A percentile compares a stretch with the other conserved stretches of the same genome.
phyloP scores from a whole-genome alignment of 2,797 vertebrate genomes.

The Crenichthys baileyi region DNA sequence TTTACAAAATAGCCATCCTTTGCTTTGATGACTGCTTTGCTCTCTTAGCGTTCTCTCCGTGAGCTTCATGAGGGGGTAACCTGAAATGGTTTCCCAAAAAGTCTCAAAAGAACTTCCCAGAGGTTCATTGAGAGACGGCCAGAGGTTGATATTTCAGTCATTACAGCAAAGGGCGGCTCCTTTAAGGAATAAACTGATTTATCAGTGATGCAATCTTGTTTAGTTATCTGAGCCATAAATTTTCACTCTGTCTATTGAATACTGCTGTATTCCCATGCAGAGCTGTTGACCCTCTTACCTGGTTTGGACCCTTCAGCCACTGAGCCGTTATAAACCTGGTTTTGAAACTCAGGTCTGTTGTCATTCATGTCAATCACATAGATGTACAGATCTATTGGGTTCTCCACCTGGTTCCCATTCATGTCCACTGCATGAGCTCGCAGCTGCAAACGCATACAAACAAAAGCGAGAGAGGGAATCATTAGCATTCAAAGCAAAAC shows the following conservation, averaged over 20 bases:
- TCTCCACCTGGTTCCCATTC: constrained; percentile 99
- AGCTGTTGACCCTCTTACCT: constrained; percentile 77
- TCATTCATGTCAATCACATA: constrained; percentile 99
- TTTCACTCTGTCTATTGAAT: no score
- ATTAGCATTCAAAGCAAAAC: constrained; percentile 21
- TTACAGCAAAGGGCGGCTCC: no score
- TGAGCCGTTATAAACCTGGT: constrained; percentile 96
- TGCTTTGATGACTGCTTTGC: no score
- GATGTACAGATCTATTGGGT: constrained; percentile 97
- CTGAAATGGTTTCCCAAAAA: no score
- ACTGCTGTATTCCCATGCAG: not conserved
- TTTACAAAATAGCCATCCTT: no score
- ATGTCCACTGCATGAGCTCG: constrained; percentile 96
- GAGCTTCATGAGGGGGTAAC: no score
- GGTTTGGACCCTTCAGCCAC: constrained; percentile 97
- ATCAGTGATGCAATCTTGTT: not conserved
- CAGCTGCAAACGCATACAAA: constrained; percentile 79
- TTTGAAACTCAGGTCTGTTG: constrained; percentile 95
- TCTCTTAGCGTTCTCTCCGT: no score
- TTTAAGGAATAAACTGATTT: not conserved
- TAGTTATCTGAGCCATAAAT: not conserved
- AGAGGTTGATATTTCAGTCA: no score
- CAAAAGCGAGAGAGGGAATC: constrained; percentile 4
- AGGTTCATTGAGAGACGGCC: no score
- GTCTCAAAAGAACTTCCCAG: no score